phyloP scores from a whole-genome alignment of 2,888 invertebrate genomes.

The Heliconius ethilla region DNA sequence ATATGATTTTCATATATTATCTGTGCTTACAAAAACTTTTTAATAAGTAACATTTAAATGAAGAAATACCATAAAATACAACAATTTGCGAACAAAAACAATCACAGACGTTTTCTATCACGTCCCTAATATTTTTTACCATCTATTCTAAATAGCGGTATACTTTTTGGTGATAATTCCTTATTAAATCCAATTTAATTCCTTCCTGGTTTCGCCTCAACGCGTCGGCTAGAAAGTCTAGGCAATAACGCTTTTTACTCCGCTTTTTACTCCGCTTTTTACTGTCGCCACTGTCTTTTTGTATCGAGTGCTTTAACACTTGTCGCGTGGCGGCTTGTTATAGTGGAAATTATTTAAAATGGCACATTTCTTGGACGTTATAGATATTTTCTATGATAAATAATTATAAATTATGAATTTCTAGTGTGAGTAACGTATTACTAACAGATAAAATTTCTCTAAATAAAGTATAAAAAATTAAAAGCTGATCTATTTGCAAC shows the following conservation, averaged over 20 bases:
- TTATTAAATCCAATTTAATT: constrained; percentile 44
- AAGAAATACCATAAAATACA: neutral
- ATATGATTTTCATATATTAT: neutral
- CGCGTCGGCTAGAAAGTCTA: constrained; percentile 48
- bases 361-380: constrained; percentile 31
- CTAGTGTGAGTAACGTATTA: too few relatives aligned
- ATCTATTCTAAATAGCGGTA: constrained; percentile 14
- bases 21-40: neutral
- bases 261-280: constrained; percentile 42
- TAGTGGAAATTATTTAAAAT: constrained; percentile 45
- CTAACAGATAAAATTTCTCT: too few relatives aligned
- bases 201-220: constrained; percentile 41
- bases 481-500: too few relatives aligned
- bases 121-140: neutral
- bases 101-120: neutral
- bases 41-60: neutral
- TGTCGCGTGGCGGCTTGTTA: constrained; percentile 54
- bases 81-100: neutral
- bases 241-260: constrained; percentile 46
- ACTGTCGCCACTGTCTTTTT: constrained; percentile 38
- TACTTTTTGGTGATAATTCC: constrained; percentile 32
- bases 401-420: neutral
- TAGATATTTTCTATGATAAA: constrained; percentile 44
- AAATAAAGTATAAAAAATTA: too few relatives aligned
- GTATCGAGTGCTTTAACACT: constrained; percentile 48